phyloP scores from a whole-genome alignment of 2,888 invertebrate genomes.

The Zaprionus lineosus region DNA sequence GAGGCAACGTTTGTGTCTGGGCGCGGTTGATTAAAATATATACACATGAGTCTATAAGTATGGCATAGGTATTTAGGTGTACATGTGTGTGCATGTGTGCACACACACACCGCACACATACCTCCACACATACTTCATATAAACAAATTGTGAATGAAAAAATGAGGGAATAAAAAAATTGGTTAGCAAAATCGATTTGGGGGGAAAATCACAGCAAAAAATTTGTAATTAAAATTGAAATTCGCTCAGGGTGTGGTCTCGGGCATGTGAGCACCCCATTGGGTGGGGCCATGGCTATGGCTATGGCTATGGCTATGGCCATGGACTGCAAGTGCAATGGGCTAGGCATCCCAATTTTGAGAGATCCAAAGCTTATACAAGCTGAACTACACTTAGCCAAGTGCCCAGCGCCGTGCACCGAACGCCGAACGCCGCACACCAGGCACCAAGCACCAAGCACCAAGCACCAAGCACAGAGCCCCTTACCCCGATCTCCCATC shows the following conservation, averaged over 20 bases:
- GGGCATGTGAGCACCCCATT: constrained; percentile 43
- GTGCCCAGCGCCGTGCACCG: too few relatives aligned
- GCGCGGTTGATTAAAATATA: constrained; percentile 79
- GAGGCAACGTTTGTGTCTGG: constrained; percentile 67
- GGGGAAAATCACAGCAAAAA: constrained; percentile 39
- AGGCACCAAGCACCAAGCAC: too few relatives aligned
- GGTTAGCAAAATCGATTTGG: constrained; percentile 66
- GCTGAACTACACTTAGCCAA: too few relatives aligned
- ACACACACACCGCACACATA: constrained; percentile 4
- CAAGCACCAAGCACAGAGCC: too few relatives aligned
- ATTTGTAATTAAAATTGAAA: constrained; percentile 73
- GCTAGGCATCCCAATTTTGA: neutral
- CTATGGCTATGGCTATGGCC: constrained; percentile 4
- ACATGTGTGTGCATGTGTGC: constrained; percentile 13
- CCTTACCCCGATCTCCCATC: too few relatives aligned
- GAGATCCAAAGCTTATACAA: constrained; percentile 8
- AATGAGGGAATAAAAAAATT: too few relatives aligned
- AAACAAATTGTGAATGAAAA: constrained; percentile 22
- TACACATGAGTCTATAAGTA: constrained; percentile 35
- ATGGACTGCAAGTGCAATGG: constrained; percentile 43
- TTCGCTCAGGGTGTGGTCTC: constrained; percentile 54
- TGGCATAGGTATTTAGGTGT: constrained; percentile 11
- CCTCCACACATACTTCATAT: too few relatives aligned
- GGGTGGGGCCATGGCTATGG: constrained; percentile 32
- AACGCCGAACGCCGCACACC: too few relatives aligned